Conservation (phyloP, 2,888 invertebrate genomes). For the Agapetus fuscipes region DNA sequence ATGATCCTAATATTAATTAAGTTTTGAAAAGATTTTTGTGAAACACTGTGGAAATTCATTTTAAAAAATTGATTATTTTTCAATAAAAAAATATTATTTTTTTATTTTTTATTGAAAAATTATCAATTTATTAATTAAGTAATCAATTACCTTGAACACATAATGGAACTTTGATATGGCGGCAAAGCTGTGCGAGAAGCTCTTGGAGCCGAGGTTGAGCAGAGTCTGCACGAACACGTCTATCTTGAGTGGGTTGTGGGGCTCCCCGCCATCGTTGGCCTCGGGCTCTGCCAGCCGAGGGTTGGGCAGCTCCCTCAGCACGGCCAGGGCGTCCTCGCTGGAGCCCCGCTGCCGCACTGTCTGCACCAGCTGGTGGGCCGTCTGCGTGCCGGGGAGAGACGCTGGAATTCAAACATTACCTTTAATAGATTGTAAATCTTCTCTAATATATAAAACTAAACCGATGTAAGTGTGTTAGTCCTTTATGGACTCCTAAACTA, state of each 20-base stretch:
- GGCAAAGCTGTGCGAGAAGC: conserved; percentile 96
- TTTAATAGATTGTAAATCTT: too few relatives aligned
- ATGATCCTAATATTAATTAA: too few relatives aligned
- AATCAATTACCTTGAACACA: conserved; percentile 75
- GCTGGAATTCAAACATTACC: too few relatives aligned
- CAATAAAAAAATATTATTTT: too few relatives aligned
- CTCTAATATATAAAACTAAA: too few relatives aligned
- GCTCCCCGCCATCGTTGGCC: conserved; percentile 53
- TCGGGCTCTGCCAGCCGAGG: conserved; percentile 50
- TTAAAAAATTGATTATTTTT: too few relatives aligned
- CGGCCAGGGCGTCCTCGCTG: conserved; percentile 79
- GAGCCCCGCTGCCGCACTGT: conserved; percentile 85
- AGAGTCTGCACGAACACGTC: conserved; percentile 96
- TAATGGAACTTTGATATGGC: conserved; percentile 96
- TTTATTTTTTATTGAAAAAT: too few relatives aligned
- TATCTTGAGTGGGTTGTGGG: conserved; percentile 87
- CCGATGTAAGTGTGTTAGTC: too few relatives aligned
- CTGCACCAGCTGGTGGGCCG: conserved; percentile 78
- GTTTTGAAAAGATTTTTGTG: too few relatives aligned
- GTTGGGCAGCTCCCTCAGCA: conserved; percentile 80
- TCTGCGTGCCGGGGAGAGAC: conserved; percentile 65
- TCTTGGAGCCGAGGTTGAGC: conserved; percentile 88
- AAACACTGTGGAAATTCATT: too few relatives aligned
- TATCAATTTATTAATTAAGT: too few relatives aligned
- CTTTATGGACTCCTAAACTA: too few relatives aligned